Evolutionary conservation across 2,113 vertebrate genomes (phyloP).

Genomic region (Camelus dromedarius): DNA sequence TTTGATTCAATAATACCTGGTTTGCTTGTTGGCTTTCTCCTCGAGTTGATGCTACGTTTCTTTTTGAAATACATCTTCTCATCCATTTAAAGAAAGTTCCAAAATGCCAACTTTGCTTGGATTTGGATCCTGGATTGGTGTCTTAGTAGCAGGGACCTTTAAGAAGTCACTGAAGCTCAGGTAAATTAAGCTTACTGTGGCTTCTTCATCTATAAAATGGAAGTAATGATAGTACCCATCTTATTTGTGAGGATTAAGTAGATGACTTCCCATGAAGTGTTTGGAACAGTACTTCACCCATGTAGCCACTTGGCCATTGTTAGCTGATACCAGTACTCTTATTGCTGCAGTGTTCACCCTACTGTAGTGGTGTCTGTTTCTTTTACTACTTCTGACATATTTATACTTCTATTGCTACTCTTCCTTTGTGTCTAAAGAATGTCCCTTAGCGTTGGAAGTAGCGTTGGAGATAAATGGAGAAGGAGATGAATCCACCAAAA

Average conservation of each 20-base stretch:
- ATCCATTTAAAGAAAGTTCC: neutral
- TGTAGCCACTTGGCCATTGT: too few species aligned
- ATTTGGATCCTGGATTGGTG: neutral
- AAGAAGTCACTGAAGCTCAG: neutral
- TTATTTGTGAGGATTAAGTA: neutral
- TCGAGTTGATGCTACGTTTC: neutral
- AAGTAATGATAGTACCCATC: neutral
- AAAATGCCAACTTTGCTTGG: neutral
- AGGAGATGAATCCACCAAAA: neutral
- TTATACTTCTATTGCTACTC: neutral
- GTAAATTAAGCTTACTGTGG: neutral
- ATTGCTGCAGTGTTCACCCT: neutral
- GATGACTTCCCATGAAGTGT: neutral
- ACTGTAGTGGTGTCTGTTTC: neutral
- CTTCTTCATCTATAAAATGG: neutral
- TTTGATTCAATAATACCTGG: neutral
- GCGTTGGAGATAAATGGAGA: neutral
- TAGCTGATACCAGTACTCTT: neutral
- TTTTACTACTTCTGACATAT: neutral
- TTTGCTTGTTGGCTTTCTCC: neutral
- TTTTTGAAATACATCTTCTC: neutral
- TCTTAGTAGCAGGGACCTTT: neutral
- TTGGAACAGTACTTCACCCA: accelerated
- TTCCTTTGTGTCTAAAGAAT: neutral
- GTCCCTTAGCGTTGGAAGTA: neutral